Evolutionary conservation across 2,113 vertebrate genomes (phyloP).

Genomic region (Xiphias gladius): DNA sequence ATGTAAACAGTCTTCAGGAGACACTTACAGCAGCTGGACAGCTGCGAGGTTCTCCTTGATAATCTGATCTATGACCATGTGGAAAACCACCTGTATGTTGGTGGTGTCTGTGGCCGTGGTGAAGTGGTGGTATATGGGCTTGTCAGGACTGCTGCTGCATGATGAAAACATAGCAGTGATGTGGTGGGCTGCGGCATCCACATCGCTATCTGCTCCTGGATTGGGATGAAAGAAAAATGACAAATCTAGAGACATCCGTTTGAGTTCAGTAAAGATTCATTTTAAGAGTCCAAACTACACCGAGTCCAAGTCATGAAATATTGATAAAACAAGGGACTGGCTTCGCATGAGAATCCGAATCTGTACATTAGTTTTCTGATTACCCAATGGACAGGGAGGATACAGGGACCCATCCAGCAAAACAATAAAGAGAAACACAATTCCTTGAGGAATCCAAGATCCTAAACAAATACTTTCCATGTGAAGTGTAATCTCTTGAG

Average conservation of each 20-base stretch:
- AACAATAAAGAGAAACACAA: neutral
- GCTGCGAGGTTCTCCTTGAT: constrained; percentile 73
- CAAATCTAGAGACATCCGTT: neutral
- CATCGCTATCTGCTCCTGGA: constrained; percentile 80
- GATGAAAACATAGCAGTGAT: constrained; percentile 77
- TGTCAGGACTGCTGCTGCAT: constrained; percentile 42
- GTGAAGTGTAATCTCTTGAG: neutral
- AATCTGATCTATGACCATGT: constrained; percentile 77
- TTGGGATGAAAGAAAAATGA: neutral
- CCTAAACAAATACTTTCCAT: neutral
- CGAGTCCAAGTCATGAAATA: constrained; percentile 4
- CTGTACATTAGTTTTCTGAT: neutral
- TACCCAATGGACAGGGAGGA: neutral
- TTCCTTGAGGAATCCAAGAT: neutral
- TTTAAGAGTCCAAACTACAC: neutral
- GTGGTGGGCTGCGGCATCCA: constrained; percentile 78
- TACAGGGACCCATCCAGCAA: constrained; percentile 4
- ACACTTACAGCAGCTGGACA: constrained; percentile 70
- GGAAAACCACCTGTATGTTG: constrained; percentile 73
- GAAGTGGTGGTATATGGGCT: constrained; percentile 81
- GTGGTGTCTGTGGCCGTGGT: constrained; percentile 81
- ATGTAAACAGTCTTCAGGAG: neutral
- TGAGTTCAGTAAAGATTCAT: neutral
- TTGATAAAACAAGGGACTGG: neutral
- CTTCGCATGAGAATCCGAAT: neutral